A percentile compares a stretch with the other conserved stretches of the same genome.
phyloP scores from a whole-genome alignment of 2,888 invertebrate species.

The Drosophila mercatorum region DNA sequence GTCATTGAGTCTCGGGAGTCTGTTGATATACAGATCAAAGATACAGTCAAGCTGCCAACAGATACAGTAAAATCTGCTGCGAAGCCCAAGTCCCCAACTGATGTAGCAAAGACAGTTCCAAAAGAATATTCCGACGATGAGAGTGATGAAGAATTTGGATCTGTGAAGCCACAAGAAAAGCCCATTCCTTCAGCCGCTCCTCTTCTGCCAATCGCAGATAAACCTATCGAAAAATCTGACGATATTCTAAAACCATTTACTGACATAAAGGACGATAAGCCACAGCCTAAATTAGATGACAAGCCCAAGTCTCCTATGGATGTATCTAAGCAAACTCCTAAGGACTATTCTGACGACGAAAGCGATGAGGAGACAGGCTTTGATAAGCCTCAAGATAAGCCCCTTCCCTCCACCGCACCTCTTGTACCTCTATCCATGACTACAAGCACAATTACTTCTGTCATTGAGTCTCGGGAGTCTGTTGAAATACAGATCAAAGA shows the following conservation, averaged over 20 bases:
- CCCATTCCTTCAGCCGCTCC: not conserved
- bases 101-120: constrained; percentile 3
- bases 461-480: constrained; percentile 1
- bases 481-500: not conserved
- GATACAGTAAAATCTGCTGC: not conserved
- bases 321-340: not conserved
- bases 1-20: not conserved
- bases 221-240: not conserved
- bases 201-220: not conserved
- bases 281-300: not conserved
- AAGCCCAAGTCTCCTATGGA: not conserved
- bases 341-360: not conserved
- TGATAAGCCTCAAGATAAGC: constrained; percentile 2
- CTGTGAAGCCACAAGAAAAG: constrained; percentile 3
- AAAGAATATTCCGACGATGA: constrained; percentile 15
- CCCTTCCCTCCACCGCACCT: not conserved
- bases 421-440: not conserved
- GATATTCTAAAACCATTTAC: not conserved
- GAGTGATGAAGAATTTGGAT: constrained; percentile 14
- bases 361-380: not conserved
- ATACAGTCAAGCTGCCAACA: not conserved
- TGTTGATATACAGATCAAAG: not conserved
- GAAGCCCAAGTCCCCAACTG: constrained; percentile 5
- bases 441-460: constrained; percentile 1
- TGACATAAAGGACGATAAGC: not conserved